Evolutionary conservation across 2,888 invertebrate genomes (phyloP).

Genomic region (Chrysotoxum bicinctum): DNA sequence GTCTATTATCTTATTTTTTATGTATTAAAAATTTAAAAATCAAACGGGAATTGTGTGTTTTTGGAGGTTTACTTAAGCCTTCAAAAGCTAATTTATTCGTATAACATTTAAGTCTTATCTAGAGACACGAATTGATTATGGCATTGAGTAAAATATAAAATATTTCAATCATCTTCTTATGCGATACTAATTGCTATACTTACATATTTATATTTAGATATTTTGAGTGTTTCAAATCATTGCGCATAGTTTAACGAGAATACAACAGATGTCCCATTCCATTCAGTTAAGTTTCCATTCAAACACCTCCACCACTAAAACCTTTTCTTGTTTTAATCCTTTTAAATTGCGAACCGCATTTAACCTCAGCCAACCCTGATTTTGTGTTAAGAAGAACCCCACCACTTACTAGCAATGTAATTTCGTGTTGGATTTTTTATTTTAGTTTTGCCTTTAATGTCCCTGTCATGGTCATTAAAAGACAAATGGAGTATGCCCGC

Average conservation of each 20-base stretch:
- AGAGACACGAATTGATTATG: too few relatives aligned
- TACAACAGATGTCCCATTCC: slow-evolving; percentile 15
- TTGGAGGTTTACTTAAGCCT: too few relatives aligned
- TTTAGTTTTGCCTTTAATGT: slow-evolving; percentile 7
- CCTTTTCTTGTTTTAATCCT: slow-evolving; percentile 25
- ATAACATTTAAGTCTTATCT: too few relatives aligned
- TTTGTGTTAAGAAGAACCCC: slow-evolving; percentile 21
- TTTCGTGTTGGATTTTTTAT: slow-evolving; percentile 20
- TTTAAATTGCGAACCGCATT: slow-evolving; percentile 43
- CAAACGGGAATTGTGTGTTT: too few relatives aligned
- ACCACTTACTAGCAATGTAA: slow-evolving; percentile 42
- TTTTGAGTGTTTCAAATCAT: background rate
- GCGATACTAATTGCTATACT: too few relatives aligned
- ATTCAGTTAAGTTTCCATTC: background rate
- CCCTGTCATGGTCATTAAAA: slow-evolving; percentile 51
- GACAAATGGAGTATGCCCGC: slow-evolving; percentile 51
- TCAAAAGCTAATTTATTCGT: too few relatives aligned
- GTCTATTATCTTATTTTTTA: too few relatives aligned
- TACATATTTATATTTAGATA: too few relatives aligned
- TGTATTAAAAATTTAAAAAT: too few relatives aligned
- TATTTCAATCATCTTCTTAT: too few relatives aligned
- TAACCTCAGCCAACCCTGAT: slow-evolving; percentile 41
- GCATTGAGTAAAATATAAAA: too few relatives aligned
- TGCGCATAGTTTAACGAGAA: background rate
- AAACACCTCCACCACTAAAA: background rate